Evolutionary conservation across 2,888 invertebrate species (phyloP).

Genomic region (Spilosoma lubricipeda): DNA sequence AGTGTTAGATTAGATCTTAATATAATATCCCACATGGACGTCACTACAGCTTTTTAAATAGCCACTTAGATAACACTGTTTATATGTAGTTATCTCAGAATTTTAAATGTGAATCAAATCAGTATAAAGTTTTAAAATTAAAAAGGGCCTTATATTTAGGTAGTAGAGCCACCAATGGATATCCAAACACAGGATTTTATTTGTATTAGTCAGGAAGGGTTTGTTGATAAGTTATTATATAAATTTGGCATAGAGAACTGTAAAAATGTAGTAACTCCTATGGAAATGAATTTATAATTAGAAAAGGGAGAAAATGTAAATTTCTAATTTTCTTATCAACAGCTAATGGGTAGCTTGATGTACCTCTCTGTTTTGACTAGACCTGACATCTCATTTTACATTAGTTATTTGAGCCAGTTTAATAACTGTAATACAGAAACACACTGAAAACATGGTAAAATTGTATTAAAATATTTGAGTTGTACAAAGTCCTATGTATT

Average conservation of each 20-base stretch:
- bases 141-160: constrained; percentile 14
- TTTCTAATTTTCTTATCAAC: too few species aligned
- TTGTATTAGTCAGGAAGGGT: constrained; percentile 9
- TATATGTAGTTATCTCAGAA: constrained; percentile 19
- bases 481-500: too few species aligned
- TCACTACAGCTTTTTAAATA: constrained; percentile 18
- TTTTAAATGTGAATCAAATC: too few species aligned
- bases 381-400: constrained; percentile 41
- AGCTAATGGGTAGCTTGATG: constrained; percentile 11
- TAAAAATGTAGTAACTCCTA: too few species aligned
- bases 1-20: constrained; percentile 13
- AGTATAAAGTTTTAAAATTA: constrained; percentile 1
- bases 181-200: constrained; percentile 10
- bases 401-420: constrained; percentile 44
- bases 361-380: constrained; percentile 16
- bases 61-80: constrained; percentile 11
- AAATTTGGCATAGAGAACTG: constrained; percentile 32
- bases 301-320: too few species aligned
- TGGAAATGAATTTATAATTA: too few species aligned
- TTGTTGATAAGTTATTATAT: constrained; percentile 27
- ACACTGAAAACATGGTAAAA: constrained; percentile 33
- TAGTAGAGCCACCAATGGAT: too few species aligned
- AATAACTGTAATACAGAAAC: constrained; percentile 37
- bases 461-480: constrained; percentile 36
- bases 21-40: too few species aligned